Percentiles rank a stretch among this genome's conserved stretches.
These are phyloP conservation scores for Nudaria mundana DNA, from an alignment of 2,888 invertebrate genomes.

Conservation along the genomic window DNA sequence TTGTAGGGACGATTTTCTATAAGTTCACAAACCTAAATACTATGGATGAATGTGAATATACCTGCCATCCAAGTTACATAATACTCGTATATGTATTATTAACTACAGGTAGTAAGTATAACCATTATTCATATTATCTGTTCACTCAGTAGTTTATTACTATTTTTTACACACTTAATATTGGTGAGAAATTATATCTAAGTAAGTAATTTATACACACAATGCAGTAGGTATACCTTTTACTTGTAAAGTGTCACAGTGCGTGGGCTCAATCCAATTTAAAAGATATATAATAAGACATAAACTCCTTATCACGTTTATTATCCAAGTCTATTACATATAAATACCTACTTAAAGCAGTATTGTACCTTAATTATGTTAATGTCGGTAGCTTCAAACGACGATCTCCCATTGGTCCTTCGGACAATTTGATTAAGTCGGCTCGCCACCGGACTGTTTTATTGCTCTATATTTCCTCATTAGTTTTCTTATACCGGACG, in stretches of 20 bases:
- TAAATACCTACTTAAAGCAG: conserved; percentile 8
- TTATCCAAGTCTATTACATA: background rate
- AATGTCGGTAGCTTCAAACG: conserved; percentile 25
- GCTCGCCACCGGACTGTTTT: conserved; percentile 61
- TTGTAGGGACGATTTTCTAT: too few relatives aligned
- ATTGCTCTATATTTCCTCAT: conserved; percentile 78
- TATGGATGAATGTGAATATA: too few relatives aligned
- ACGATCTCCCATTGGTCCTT: conserved; percentile 50
- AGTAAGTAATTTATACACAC: too few relatives aligned
- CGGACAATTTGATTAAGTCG: conserved; percentile 72
- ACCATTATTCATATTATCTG: too few relatives aligned
- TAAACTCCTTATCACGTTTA: conserved; percentile 1
- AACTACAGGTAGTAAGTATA: too few relatives aligned
- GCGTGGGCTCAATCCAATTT: background rate
- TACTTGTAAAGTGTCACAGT: background rate
- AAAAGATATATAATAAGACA: background rate
- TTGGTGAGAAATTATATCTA: too few relatives aligned
- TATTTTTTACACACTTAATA: too few relatives aligned
- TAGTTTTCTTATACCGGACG: conserved; percentile 51
- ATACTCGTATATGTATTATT: too few relatives aligned
- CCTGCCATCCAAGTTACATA: too few relatives aligned
- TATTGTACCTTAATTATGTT: conserved; percentile 29
- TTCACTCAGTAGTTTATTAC: too few relatives aligned
- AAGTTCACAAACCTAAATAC: too few relatives aligned
- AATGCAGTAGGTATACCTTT: background rate